phyloP scores from a whole-genome alignment of 2,797 vertebrate species.

The Acomys russatus region DNA sequence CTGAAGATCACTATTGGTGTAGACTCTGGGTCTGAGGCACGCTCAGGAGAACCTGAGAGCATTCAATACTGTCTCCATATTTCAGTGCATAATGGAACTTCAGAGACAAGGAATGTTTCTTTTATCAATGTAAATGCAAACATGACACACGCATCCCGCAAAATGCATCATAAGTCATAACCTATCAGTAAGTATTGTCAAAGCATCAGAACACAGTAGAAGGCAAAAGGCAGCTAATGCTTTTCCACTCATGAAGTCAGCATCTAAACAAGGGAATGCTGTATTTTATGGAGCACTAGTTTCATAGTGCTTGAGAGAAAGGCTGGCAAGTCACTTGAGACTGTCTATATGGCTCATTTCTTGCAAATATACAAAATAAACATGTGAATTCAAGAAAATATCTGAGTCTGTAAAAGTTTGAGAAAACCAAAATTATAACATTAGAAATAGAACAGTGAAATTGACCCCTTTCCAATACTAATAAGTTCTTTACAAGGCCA shows the following conservation, averaged over 20 bases:
- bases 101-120: slow-evolving; percentile 72
- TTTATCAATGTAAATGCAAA: slow-evolving; percentile 76
- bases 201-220: slow-evolving; percentile 26
- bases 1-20: slow-evolving; percentile 63
- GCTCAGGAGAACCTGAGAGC: slow-evolving; percentile 78
- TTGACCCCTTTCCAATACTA: background rate
- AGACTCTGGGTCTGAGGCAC: slow-evolving; percentile 75
- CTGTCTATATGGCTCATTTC: background rate
- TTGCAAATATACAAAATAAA: background rate
- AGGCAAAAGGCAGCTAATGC: slow-evolving; percentile 24
- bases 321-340: background rate
- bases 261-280: background rate
- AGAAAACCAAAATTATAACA: background rate
- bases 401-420: background rate
- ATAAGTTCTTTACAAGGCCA: background rate
- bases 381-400: slow-evolving; percentile 12
- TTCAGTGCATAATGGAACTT: slow-evolving; percentile 81
- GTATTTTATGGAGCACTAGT: background rate
- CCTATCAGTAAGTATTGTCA: slow-evolving; percentile 61
- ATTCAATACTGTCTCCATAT: slow-evolving; percentile 81
- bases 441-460: background rate
- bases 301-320: background rate
- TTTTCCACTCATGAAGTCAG: slow-evolving; percentile 22
- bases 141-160: slow-evolving; percentile 61
- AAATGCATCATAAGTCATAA: slow-evolving; percentile 78